Evolutionary conservation across 2,888 invertebrate genomes (phyloP), one percentile per base, ranked within the genome.

Genomic region (Papilio elwesi): DNA sequence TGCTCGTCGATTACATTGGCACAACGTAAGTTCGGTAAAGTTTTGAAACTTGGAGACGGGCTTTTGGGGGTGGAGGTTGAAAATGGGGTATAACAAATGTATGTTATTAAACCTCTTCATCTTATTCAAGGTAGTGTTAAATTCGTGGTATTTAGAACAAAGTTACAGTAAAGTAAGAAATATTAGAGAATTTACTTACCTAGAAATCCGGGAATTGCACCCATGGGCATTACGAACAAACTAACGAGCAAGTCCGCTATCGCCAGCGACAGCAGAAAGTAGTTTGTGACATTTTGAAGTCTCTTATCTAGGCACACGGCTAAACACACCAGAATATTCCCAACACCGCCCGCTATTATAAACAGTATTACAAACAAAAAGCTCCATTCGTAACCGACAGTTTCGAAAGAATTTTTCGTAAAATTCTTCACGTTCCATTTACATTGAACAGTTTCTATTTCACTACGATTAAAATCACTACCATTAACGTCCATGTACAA

Each of bases 271-370:
- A 98, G 94, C 76, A 99, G 95, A 89, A 99, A 99, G 92, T 98
- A 98, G 93, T 99, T 99, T 77, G 99, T 99, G 78, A 98, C 97
- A 90, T 98, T 99, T 91, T 99, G 98, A 76, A 99, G 93, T 81
- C 97, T 95, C 76, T 97, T 96, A 93, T 99, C 99, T 84, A 98
- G 94, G 76, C 97, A 96, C 80, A 99, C 98, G 0, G 99, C 98
- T 83, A 99, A 94, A 89, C 98, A 98, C 80, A 99, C 99, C 75
- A 99, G 93, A 78, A 98, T 96, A 90, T 99, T 99, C 26, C 99
- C 98, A 73, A 98, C 90, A 43, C 97, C 97, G 43, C 98, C 98
- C 43, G 97, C 97, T 77, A 97, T 93, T 85, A 98, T 98, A 87
- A 98, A 97, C 82, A 97, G 94, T 79, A 97, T 95, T 82, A 98